Base-by-base conservation (phyloP, 2,888 invertebrate species). In the Phyllotreta striolata region DNA sequence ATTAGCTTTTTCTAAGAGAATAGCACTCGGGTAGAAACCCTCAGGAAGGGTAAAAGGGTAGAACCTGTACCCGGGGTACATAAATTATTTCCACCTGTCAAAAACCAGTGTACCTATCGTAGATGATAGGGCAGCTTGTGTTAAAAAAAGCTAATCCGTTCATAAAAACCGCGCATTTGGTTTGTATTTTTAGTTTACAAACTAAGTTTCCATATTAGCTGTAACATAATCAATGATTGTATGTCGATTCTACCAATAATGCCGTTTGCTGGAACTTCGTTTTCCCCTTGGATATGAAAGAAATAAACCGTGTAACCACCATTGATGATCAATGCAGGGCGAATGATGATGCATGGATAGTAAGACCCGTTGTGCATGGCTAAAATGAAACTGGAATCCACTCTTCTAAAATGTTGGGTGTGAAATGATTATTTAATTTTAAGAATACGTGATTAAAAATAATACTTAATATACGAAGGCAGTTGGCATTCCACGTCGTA, bases 251-350 rank as follows among this genome's bases (percentile, higher is more conserved):
- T 52, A 52, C 66, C 58, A 12, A 70, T 64, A 10, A 70, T 55
- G 41, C 37, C 44, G 12, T 52, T 65, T 1, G 57, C 41, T 1
- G 70, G 63, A 8, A 68, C 58, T 62, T 68, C 70, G 0, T 63
- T 68, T 57, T 67, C 67, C 38, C 62, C 51, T 56, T 68, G 64
- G 46, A 61, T 47, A 49, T 66, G 67, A 37, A 70, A 57, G 56
- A 70, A 66, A 41, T 66, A 70, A 13, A 70, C 67, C n/a, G 51
- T 57, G 46, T 61, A 67, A 10, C 69, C 67, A 14, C 63, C 55
- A 9, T 56, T 47, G 10, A 65, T 62, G 12, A 46, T 8, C 3
- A 62, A 40, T 13, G 65, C 54, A 13, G 60, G 49, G 10, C 65
- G 61, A 24, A 70, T 52, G 12, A 70, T 55, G 0, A 66, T 35